Evolutionary conservation across 2,113 vertebrate genomes (phyloP), one percentile per base, ranked within the genome.

Genomic region (Notechis scutatus): DNA sequence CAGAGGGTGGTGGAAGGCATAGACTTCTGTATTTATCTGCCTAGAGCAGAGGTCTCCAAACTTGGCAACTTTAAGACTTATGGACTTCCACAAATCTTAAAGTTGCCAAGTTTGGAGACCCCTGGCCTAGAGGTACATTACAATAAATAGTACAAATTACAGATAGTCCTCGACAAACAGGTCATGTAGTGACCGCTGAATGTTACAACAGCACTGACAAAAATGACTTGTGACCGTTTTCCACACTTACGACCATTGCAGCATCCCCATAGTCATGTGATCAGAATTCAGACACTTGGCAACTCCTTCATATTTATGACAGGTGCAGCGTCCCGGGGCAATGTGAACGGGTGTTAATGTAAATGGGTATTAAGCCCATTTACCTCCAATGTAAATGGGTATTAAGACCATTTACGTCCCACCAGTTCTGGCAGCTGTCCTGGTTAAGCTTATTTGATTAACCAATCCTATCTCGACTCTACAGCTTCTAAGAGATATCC

Each of bases 351-450:
- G 47, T 50, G 7, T 50, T 50, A 50, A 50, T 50, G 8, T 50
- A 50, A 50, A 50, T 50, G 47, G 8, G 8, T 9, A 50, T 50
- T 50, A 50, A 50, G 8, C 47, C 47, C 47, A 50, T 50, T 50
- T 50, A 50, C 47, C 7, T 50, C 47, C 8, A 50, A 9, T 50
- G 47, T 50, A 50, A 50, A 50, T 50, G 47, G 85, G 5, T 26
- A 69, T 64, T 85, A 88, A 94, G 55, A 94, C 91, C 21, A 94
- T 95, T 92, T 94, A 94, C 47, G 47, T 90, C 94, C 95, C 21
- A 89, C 91, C 87, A 94, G 95, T 93, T 96, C 93, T 90, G 93
- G 91, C 93, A 85, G 42, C 93, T 85, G 93, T 95, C 90, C 2
- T 90, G 87, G 90, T 20, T 26, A 2, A 88, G 21, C 45, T 91